phyloP scores from a whole-genome alignment of 2,797 vertebrate genomes.

The Coregonus ussuriensis region DNA sequence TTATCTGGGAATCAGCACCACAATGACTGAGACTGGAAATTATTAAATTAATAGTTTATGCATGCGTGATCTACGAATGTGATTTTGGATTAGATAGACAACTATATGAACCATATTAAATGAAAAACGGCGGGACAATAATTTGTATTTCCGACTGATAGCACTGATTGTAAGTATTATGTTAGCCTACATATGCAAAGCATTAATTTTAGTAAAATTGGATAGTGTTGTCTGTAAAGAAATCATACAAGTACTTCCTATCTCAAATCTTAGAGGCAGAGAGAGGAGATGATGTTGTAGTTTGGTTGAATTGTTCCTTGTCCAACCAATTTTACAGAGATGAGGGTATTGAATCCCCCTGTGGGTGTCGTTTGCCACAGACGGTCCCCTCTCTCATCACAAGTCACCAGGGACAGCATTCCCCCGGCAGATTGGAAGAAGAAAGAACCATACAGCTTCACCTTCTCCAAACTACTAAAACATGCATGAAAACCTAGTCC shows the following conservation, averaged over 20 bases:
- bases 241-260: neutral
- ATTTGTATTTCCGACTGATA: conserved; percentile 31
- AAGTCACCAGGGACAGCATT: conserved; percentile 1
- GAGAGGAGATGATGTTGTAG: neutral
- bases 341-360: neutral
- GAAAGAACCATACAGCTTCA: neutral
- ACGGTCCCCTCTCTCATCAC: neutral
- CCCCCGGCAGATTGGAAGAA: neutral
- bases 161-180: conserved; percentile 24
- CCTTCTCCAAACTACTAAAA: neutral
- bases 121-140: conserved; percentile 30
- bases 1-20: conserved; percentile 14
- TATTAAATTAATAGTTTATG: conserved; percentile 31
- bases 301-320: conserved; percentile 9
- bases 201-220: neutral
- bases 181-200: neutral
- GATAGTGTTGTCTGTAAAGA: neutral
- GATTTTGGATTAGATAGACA: conserved; percentile 30
- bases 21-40: conserved; percentile 18
- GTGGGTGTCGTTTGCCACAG: neutral
- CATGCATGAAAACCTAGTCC: neutral
- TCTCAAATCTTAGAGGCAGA: neutral
- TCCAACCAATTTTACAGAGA: neutral
- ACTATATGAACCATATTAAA: conserved; percentile 36
- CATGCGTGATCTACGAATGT: conserved; percentile 36